Evolutionary conservation across 2,113 vertebrate genomes (phyloP).

Genomic region (Canis aureus): DNA sequence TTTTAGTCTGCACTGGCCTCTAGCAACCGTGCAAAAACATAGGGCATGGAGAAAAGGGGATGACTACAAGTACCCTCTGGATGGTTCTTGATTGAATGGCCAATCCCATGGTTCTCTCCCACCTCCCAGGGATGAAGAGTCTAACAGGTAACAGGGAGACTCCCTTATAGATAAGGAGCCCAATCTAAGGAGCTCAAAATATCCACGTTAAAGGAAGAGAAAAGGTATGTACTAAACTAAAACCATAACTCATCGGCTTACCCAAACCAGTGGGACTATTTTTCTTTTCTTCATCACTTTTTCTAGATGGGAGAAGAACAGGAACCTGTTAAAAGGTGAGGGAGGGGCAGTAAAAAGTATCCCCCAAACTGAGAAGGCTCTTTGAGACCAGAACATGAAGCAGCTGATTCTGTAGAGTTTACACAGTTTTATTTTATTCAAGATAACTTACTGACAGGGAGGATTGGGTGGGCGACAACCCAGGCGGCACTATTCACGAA

Average conservation of each 20-base stretch:
- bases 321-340: background rate
- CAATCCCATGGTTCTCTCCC: background rate
- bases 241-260: background rate
- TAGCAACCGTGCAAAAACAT: background rate
- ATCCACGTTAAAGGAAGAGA: background rate
- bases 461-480: background rate
- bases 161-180: background rate
- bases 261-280: background rate
- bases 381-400: background rate
- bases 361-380: background rate
- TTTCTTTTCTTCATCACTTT: background rate
- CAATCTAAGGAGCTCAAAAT: background rate
- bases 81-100: background rate
- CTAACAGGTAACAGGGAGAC: background rate
- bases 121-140: background rate
- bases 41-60: background rate
- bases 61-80: background rate
- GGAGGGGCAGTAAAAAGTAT: background rate
- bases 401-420: background rate
- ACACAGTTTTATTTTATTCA: background rate
- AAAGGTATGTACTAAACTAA: background rate
- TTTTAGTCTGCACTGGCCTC: background rate
- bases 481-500: background rate
- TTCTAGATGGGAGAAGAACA: background rate
- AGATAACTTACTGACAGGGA: background rate